Base-by-base conservation (phyloP, 2,113 vertebrate species). In the Solea senegalensis region DNA sequence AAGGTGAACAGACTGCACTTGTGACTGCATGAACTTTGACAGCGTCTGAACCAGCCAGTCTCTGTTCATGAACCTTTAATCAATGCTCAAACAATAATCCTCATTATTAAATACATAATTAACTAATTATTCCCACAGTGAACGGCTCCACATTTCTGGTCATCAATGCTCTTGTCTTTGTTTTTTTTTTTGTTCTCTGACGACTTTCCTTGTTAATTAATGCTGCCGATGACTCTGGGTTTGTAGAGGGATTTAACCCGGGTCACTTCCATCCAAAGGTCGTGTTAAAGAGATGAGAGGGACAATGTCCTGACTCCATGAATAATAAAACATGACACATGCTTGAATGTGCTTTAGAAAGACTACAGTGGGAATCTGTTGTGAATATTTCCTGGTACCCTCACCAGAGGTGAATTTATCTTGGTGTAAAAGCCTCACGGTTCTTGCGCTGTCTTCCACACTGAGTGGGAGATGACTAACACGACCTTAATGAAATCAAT, bases 1-100 rank as follows among this genome's bases (percentile, higher is more conserved):
- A 11, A 15, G 34, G 51, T 13, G 39, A 72, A 69, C 78, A 78
- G 69, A 63, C 56, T 73, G 16, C 76, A 65, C 14, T 13, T 41
- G 27, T 55, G 63, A 64, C 48, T 26, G 63, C n/a, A 61, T 41
- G 50, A 62, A 54, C 69, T 56, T 28, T 0, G 11, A 75, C 21
- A 61, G 69, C 55, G 66, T 41, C 55, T 43, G 60, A 63, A 59
- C 65, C 50, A 65, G 65, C 48, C 51, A 5, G 68, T 79, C 51
- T 27, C 58, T 34, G 59, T 55, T 79, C 66, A 69, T 62, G 69
- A 74, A 57, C 58, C 50, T 70, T 74, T 79, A 69, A 80, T 80
- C 50, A 78, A 66, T 55, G 82, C 74, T 68, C 54, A 78, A 65
- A 78, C 73, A 65, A 69, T 60, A 75, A 54, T 34, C 46, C 21